A percentile compares a stretch with the other conserved stretches of the same genome.
Conservation (phyloP, 2,797 vertebrate species). For the Rhinatrema bivittatum region DNA sequence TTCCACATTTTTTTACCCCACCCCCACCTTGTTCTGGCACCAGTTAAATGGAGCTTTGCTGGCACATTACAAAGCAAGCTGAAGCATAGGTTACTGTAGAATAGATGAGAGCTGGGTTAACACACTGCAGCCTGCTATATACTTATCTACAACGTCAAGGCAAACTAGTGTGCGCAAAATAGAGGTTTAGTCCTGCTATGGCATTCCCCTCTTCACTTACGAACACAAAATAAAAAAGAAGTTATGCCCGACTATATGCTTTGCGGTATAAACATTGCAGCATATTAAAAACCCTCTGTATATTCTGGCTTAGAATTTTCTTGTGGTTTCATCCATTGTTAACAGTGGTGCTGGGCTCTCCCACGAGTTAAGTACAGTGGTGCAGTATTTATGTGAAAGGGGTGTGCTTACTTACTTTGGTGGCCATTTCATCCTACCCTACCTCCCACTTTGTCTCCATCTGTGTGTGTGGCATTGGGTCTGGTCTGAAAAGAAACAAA, state of each 20-base stretch:
- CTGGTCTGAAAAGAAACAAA: slow-evolving; percentile 54
- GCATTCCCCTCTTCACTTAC: slow-evolving; percentile 47
- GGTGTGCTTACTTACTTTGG: slow-evolving; percentile 43
- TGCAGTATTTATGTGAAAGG: slow-evolving; percentile 31
- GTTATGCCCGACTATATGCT: slow-evolving; percentile 39
- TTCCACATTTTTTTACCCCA: no score
- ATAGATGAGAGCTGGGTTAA: slow-evolving; percentile 37
- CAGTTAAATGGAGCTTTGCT: slow-evolving; percentile 22
- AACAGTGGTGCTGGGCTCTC: slow-evolving; percentile 39
- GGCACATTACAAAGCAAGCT: slow-evolving; percentile 30
- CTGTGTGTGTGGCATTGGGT: slow-evolving; percentile 59
- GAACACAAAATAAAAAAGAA: slow-evolving; percentile 43
- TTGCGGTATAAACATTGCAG: slow-evolving; percentile 40
- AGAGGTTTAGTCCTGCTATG: slow-evolving; percentile 39
- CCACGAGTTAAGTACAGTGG: slow-evolving; percentile 42
- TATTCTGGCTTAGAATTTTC: slow-evolving; percentile 41
- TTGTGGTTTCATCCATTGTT: slow-evolving; percentile 60
- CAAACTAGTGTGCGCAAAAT: slow-evolving; percentile 34
- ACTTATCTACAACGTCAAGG: slow-evolving; percentile 36
- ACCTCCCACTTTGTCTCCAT: slow-evolving; percentile 62
- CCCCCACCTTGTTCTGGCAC: no score
- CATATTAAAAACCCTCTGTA: slow-evolving; percentile 48
- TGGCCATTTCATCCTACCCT: slow-evolving; percentile 32
- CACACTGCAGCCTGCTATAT: slow-evolving; percentile 24
- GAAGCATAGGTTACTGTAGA: slow-evolving; percentile 41